phyloP scores from a whole-genome alignment of 2,797 vertebrate species.

The Girardinus metallicus region DNA sequence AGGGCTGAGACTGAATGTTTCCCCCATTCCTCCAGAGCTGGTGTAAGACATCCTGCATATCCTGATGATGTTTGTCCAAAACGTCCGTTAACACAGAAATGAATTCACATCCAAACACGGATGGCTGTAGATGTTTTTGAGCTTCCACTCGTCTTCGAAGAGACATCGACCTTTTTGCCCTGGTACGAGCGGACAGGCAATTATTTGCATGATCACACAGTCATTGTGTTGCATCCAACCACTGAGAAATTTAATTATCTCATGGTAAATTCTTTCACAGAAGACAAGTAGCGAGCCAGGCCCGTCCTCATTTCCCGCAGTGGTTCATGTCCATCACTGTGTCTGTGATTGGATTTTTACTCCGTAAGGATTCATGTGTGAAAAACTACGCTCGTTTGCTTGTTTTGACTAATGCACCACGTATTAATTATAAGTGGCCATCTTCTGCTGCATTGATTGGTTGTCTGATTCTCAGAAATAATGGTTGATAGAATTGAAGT shows the following conservation, averaged over 20 bases:
- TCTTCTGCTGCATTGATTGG: slow-evolving; percentile 16
- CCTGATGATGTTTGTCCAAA: slow-evolving; percentile 42
- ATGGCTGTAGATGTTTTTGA: slow-evolving; percentile 31
- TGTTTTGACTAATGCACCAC: neutral
- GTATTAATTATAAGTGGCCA: neutral
- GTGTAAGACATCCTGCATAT: slow-evolving; percentile 48
- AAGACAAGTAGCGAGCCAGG: slow-evolving; percentile 25
- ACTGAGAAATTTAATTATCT: slow-evolving; percentile 80
- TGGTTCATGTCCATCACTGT: slow-evolving; percentile 17
- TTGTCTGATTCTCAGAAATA: slow-evolving; percentile 10
- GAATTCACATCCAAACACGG: slow-evolving; percentile 55
- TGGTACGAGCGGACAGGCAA: slow-evolving; percentile 70
- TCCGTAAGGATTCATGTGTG: slow-evolving; percentile 1
- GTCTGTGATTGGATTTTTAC: slow-evolving; percentile 7
- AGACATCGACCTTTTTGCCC: slow-evolving; percentile 56
- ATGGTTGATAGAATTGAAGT: slow-evolving; percentile 10
- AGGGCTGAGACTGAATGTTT: slow-evolving; percentile 22
- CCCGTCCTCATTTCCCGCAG: slow-evolving; percentile 17
- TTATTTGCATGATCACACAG: slow-evolving; percentile 83
- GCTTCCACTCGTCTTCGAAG: slow-evolving; percentile 46
- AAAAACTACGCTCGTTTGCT: slow-evolving; percentile 1
- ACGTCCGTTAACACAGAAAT: slow-evolving; percentile 45
- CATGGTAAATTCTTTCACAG: slow-evolving; percentile 67
- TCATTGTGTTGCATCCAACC: slow-evolving; percentile 79
- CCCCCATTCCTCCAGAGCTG: slow-evolving; percentile 12